Percentiles rank a stretch among this genome's conserved stretches.
Conservation (phyloP, 2,888 invertebrate species). For the Clitarchus hookeri region DNA sequence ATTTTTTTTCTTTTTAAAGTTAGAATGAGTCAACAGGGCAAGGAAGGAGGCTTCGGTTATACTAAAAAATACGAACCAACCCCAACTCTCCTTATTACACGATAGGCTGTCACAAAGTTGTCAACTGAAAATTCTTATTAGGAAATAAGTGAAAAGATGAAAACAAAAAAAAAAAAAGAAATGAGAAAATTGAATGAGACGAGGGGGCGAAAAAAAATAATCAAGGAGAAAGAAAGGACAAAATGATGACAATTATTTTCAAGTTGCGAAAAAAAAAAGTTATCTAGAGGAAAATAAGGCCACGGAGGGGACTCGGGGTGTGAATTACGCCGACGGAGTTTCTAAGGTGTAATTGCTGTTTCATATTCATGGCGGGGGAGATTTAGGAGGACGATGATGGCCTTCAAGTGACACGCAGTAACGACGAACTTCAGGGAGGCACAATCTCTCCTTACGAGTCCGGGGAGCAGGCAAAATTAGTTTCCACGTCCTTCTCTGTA, state of each 20-base stretch:
- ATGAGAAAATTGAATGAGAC: slow-evolving; percentile 7
- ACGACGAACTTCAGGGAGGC: background rate
- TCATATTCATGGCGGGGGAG: slow-evolving; percentile 12
- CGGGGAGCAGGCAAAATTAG: background rate
- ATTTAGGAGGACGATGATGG: background rate
- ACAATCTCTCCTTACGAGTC: background rate
- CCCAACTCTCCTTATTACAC: background rate
- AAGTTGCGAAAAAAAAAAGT: slow-evolving; percentile 18
- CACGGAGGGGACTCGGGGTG: background rate
- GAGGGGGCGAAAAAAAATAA: slow-evolving; percentile 17
- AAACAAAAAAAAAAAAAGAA: background rate
- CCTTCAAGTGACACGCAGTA: background rate
- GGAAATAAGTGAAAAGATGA: slow-evolving; percentile 15
- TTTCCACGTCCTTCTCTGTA: background rate
- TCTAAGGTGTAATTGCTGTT: slow-evolving; percentile 20
- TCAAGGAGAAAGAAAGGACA: slow-evolving; percentile 16
- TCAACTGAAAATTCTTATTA: slow-evolving; percentile 20
- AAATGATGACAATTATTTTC: slow-evolving; percentile 25
- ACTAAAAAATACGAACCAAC: background rate
- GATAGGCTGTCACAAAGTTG: background rate
- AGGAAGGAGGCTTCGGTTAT: background rate
- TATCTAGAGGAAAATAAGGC: slow-evolving; percentile 1
- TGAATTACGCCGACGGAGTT: background rate
- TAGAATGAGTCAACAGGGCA: background rate
- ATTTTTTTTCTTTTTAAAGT: background rate